A percentile compares a stretch with the other conserved stretches of the same genome.
These are phyloP conservation scores for Autographa pulchrina DNA, from an alignment of 2,888 invertebrate genomes.

Conservation along the genomic window DNA sequence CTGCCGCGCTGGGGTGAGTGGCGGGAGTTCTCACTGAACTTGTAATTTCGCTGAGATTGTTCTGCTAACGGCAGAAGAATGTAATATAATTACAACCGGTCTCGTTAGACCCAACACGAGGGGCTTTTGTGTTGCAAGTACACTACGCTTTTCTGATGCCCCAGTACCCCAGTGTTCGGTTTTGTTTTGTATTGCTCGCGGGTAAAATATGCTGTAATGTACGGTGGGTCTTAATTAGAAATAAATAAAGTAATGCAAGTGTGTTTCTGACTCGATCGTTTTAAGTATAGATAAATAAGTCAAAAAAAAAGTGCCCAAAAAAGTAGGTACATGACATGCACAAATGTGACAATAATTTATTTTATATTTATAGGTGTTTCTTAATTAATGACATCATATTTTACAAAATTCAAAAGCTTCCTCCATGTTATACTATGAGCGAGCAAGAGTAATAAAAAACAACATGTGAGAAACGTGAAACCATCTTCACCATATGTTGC, in stretches of 20 bases:
- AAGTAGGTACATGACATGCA: no score
- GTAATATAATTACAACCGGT: slow-evolving; percentile 81
- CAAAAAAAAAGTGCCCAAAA: no score
- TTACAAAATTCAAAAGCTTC: no score
- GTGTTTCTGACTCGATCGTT: no score
- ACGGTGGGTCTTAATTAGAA: no score
- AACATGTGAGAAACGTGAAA: not conserved
- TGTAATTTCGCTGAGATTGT: slow-evolving; percentile 83
- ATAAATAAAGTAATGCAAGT: no score
- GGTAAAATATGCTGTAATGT: not conserved
- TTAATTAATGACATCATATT: no score
- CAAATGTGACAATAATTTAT: no score
- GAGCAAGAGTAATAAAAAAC: no score
- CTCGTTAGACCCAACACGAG: slow-evolving; percentile 70
- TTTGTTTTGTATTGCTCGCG: slow-evolving; percentile 50
- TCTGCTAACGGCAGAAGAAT: slow-evolving; percentile 80
- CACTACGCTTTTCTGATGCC: slow-evolving; percentile 60
- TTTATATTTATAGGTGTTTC: no score
- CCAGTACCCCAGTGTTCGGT: slow-evolving; percentile 56
- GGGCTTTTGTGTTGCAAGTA: slow-evolving; percentile 65
- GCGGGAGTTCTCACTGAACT: slow-evolving; percentile 70
- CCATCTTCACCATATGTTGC: slow-evolving; percentile 45
- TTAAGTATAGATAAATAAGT: no score
- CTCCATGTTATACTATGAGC: no score
- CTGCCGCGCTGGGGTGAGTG: slow-evolving; percentile 49